Percentiles rank a stretch among this genome's conserved stretches.
Conservation (phyloP, 2,888 invertebrate genomes). For the Brachypterus glaber region DNA sequence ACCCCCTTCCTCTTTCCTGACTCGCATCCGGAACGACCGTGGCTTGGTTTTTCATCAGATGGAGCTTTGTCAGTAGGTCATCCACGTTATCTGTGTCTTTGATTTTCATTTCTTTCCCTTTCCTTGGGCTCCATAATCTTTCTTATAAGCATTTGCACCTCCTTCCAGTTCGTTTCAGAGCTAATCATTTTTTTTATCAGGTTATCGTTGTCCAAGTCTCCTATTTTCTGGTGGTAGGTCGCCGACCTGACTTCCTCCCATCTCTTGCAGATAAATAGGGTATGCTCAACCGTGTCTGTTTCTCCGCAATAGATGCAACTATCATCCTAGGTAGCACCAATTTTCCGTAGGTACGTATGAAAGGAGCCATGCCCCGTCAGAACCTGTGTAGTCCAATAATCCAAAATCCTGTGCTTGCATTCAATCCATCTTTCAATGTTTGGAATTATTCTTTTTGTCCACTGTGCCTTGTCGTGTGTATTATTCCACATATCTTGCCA, state of each 20-base stretch:
- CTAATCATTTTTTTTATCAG: background rate
- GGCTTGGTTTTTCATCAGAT: too few relatives aligned
- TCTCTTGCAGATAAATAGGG: conserved; percentile 6
- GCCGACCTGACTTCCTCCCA: conserved; percentile 7
- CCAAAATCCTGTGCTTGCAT: conserved; percentile 11
- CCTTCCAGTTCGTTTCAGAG: conserved; percentile 1
- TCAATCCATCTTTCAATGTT: conserved; percentile 8
- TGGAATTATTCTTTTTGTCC: conserved; percentile 8
- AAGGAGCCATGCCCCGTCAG: conserved; percentile 24
- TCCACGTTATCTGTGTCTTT: too few relatives aligned
- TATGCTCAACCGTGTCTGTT: conserved; percentile 9
- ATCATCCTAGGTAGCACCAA: conserved; percentile 10
- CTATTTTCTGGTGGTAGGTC: background rate
- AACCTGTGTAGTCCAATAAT: conserved; percentile 18
- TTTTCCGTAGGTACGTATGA: conserved; percentile 16
- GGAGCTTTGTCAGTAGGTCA: too few relatives aligned
- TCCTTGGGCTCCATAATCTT: background rate
- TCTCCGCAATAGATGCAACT: conserved; percentile 11
- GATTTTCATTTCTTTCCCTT: too few relatives aligned
- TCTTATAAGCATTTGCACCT: background rate
- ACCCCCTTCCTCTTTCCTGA: too few relatives aligned
- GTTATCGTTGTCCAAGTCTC: background rate
- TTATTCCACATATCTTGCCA: too few relatives aligned
- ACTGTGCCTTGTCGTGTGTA: conserved; percentile 10
- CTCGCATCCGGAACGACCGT: too few relatives aligned